These are phyloP conservation scores for Mimachlamys varia DNA, from an alignment of 2,888 invertebrate species.

Conservation along the genomic window DNA sequence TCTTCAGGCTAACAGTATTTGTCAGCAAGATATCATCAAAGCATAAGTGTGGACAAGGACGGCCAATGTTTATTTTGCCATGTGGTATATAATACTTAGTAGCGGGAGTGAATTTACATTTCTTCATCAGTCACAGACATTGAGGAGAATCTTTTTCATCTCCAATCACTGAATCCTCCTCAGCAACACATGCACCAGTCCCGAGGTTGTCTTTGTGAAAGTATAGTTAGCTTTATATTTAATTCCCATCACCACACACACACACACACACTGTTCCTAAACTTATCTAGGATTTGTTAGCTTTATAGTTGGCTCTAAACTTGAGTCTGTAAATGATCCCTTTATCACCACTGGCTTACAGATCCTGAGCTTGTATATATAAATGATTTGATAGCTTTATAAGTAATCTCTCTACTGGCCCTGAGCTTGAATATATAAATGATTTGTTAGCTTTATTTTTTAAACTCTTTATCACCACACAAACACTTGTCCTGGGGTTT, in stretches of 20 bases:
- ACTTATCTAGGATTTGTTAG: background rate
- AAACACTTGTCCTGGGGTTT: too few relatives aligned
- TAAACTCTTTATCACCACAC: too few relatives aligned
- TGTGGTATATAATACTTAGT: slow-evolving; percentile 9
- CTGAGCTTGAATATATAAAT: too few relatives aligned
- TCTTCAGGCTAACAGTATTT: background rate
- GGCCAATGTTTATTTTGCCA: slow-evolving; percentile 1
- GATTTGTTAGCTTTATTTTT: too few relatives aligned
- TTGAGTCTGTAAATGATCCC: too few relatives aligned
- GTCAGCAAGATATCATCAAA: slow-evolving; percentile 33
- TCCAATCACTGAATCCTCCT: background rate
- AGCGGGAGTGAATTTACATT: slow-evolving; percentile 8
- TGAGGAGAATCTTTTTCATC: slow-evolving; percentile 21
- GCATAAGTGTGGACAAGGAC: background rate
- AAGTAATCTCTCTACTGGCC: too few relatives aligned
- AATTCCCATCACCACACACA: background rate
- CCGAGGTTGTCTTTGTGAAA: background rate
- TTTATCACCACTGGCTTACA: too few relatives aligned
- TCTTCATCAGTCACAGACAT: background rate
- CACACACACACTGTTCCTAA: background rate
- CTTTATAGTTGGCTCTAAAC: background rate
- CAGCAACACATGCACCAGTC: background rate
- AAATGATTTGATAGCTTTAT: too few relatives aligned
- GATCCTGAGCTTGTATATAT: too few relatives aligned
- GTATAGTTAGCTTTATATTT: background rate